Percentiles rank a stretch among this genome's conserved stretches.
Conservation (phyloP, 1,140 invertebrate species). For the Aphis craccivora region DNA sequence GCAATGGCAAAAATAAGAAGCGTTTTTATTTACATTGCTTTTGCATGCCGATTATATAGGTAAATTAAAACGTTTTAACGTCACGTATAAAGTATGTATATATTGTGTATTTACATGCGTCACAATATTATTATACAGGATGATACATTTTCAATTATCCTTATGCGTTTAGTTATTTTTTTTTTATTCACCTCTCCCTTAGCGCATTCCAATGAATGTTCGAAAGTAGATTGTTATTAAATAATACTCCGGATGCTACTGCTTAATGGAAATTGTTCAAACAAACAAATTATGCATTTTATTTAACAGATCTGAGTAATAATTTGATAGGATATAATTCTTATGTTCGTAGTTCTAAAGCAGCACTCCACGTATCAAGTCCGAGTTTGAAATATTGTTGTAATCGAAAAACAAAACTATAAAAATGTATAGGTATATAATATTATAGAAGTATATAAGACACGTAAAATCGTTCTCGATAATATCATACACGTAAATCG, state of each 20-base stretch:
- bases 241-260: too few species aligned
- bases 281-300: not conserved
- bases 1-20: conserved; percentile 20
- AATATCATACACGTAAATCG: not conserved
- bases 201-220: not conserved
- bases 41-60: not conserved
- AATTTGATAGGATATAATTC: not conserved
- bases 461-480: not conserved
- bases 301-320: not conserved
- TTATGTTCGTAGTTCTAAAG: too few species aligned
- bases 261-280: not conserved
- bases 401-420: not conserved
- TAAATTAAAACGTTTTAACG: conserved; percentile 24
- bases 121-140: not conserved
- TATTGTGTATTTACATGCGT: not conserved
- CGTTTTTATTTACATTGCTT: conserved; percentile 5
- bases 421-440: not conserved
- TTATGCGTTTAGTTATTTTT: not conserved
- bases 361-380: not conserved
- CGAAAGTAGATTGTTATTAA: too few species aligned
- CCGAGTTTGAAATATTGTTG: not conserved
- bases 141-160: not conserved
- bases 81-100: not conserved
- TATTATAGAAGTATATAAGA: not conserved
- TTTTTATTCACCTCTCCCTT: not conserved